Conservation (phyloP, 2,888 invertebrate genomes). For the Nineta flava region DNA sequence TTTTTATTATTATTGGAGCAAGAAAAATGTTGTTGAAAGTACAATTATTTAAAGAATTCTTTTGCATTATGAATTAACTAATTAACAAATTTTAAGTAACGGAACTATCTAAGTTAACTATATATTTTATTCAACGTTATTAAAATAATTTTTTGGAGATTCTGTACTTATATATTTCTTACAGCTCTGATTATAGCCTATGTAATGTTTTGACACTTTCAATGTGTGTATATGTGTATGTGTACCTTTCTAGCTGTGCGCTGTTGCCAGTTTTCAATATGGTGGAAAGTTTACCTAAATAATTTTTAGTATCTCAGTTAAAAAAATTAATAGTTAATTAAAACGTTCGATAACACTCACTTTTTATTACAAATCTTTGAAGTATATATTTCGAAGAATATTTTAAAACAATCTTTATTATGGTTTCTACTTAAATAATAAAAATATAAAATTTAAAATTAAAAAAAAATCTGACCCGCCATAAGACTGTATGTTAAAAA, state of each 20-base stretch:
- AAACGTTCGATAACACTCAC: not conserved
- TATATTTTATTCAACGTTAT: not conserved
- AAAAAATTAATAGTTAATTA: not conserved
- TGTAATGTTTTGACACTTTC: not conserved
- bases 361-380: not conserved
- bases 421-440: not conserved
- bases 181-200: not conserved
- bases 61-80: not conserved
- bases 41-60: not conserved
- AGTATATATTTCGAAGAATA: not conserved
- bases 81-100: not conserved
- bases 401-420: not conserved
- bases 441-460: not conserved
- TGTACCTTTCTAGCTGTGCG: not conserved
- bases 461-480: not conserved
- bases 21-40: not conserved
- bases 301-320: not conserved
- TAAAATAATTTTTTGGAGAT: not conserved
- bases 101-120: not conserved
- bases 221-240: not conserved
- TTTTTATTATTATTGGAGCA: not conserved
- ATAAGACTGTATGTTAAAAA: not conserved
- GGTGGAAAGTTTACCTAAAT: not conserved
- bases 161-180: not conserved
- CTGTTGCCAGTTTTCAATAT: slow-evolving; percentile 1